phyloP scores from a whole-genome alignment of 1,140 invertebrate species.

The Lerema accius region DNA sequence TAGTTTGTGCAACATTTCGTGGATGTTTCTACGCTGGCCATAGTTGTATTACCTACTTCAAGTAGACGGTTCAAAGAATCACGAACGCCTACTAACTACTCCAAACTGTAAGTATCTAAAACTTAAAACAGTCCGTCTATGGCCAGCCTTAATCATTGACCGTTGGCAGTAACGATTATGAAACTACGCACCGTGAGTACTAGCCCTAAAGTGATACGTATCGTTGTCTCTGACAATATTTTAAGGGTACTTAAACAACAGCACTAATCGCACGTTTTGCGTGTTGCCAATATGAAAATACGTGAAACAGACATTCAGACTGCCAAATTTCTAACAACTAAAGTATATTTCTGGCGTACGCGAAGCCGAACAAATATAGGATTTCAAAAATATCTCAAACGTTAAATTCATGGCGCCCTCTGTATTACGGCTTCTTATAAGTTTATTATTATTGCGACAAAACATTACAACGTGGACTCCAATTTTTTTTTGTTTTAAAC shows the following conservation, averaged over 20 bases:
- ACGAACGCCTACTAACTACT: too few species aligned
- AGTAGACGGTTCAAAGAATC: too few species aligned
- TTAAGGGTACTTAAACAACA: background rate
- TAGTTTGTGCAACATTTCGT: too few species aligned
- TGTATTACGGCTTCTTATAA: conserved; percentile 17
- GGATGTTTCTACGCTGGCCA: too few species aligned
- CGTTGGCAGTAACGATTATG: too few species aligned
- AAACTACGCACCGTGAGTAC: too few species aligned
- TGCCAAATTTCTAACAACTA: conserved; percentile 33
- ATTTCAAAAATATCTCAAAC: conserved; percentile 27
- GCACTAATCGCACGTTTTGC: conserved; percentile 9
- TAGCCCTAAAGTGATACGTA: too few species aligned
- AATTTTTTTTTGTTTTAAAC: too few species aligned
- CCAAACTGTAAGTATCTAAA: too few species aligned
- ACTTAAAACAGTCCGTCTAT: too few species aligned
- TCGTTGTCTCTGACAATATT: background rate
- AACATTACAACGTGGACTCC: background rate
- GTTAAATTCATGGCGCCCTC: conserved; percentile 22
- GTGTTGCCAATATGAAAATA: conserved; percentile 18
- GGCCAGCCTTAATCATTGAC: too few species aligned
- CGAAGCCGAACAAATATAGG: conserved; percentile 19
- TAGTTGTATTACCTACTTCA: too few species aligned
- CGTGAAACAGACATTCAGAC: conserved; percentile 24
- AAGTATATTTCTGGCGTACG: conserved; percentile 25
- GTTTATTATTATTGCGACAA: conserved; percentile 17